phyloP scores from a whole-genome alignment of 2,797 vertebrate genomes.

The Lepus townsendii region DNA sequence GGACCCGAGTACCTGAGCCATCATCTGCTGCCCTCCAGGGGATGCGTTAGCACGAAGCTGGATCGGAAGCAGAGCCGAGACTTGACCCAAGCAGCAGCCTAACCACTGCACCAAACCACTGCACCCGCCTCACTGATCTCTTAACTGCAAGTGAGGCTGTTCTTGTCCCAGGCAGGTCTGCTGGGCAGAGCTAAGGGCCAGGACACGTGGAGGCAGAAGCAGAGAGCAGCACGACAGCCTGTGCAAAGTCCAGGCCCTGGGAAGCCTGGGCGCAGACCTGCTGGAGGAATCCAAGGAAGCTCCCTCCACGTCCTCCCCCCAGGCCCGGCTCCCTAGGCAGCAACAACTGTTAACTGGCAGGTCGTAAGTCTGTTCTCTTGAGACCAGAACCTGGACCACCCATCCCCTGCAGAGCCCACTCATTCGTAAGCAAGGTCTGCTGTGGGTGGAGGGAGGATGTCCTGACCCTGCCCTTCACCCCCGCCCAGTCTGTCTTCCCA shows the following conservation, averaged over 20 bases:
- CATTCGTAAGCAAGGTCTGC: background rate
- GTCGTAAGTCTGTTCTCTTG: background rate
- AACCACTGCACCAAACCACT: too few relatives aligned
- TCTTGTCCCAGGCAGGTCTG: background rate
- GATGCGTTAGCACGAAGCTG: too few relatives aligned
- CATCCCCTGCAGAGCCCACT: background rate
- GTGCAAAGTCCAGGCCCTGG: background rate
- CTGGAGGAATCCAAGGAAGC: background rate
- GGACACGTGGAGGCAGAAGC: background rate
- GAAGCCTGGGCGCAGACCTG: background rate
- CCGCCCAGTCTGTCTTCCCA: background rate
- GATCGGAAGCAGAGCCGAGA: too few relatives aligned
- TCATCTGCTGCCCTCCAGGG: too few relatives aligned
- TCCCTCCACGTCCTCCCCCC: background rate
- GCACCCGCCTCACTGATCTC: too few relatives aligned
- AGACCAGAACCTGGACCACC: background rate
- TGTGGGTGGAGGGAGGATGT: background rate
- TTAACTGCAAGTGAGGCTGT: background rate
- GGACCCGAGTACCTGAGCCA: too few relatives aligned
- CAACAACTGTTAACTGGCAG: background rate
- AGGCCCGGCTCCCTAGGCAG: background rate
- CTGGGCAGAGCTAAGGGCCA: background rate
- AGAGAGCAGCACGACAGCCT: background rate
- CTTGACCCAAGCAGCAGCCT: too few relatives aligned
- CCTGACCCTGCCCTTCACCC: background rate